Evolutionary conservation across 2,888 invertebrate species (phyloP), one percentile per base, ranked within the genome.

Genomic region (Homarus gammarus): DNA sequence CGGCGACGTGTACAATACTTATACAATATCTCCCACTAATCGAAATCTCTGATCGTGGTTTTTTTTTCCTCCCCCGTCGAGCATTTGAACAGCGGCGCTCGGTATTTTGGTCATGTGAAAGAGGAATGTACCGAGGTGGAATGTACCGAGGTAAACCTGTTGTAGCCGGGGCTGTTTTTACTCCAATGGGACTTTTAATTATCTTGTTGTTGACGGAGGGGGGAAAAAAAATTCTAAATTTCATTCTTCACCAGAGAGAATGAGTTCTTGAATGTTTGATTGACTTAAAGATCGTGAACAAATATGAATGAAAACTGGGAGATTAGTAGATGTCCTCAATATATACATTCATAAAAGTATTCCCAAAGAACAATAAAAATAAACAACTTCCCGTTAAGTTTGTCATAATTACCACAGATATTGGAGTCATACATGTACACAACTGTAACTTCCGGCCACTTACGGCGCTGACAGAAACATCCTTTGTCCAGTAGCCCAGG

Each of bases 11-110:
- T 36, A 72, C 36, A 72, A 15, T 72, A 33, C 72, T 31, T 1
- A 72, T 38, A 40, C 40, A 33, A 38, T 73, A 40, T 40, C 38
- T 38, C 22, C 22, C 73, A 12, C 73, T 73, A 73, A 73, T 73
- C 73, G 73, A 73, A 73, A 40, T 73, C 40, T 38, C 40, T 73
- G 73, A 73, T 38, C 73, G 31, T 73, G 33, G 8, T n/a, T 44
- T n/a, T 73, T 73, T 73, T 3, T 5, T 56, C 56, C 64, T 27
- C 22, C 6, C 8, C 64, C 22, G 22, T 56, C 18, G 2, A 3
- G 56, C 56, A 22, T 22, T 22, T 12, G 56, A 56, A 56, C 2
- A 56, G 56, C 56, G 56, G 5, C 64, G 22, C n/a, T 64, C 64
- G 27, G 27, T 6, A 64, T 27, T 64, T 27, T 27, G 64, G 22